These are phyloP conservation scores for Protaetia brevitarsis DNA, from an alignment of 1,140 invertebrate genomes.

Conservation along the genomic window DNA sequence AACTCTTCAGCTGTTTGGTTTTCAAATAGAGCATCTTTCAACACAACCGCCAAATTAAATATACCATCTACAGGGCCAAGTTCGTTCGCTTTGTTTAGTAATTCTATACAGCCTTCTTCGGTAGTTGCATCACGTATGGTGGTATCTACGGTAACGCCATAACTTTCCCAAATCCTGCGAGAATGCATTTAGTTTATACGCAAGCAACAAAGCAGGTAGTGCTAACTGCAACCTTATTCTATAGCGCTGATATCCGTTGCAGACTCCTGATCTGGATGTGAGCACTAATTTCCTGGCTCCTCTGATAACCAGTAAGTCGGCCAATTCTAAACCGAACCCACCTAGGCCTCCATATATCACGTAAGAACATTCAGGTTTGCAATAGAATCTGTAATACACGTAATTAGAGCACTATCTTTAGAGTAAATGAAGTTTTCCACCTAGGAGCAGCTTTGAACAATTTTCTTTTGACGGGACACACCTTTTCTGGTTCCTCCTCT, in stretches of 20 bases:
- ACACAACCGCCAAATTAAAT: constrained; percentile 74
- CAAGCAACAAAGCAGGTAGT: neutral
- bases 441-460: neutral
- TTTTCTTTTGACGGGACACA: neutral
- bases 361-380: constrained; percentile 53
- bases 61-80: constrained; percentile 70
- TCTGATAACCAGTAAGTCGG: constrained; percentile 79
- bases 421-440: too few relatives aligned
- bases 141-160: constrained; percentile 54
- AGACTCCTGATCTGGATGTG: constrained; percentile 73
- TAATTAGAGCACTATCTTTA: neutral
- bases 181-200: neutral
- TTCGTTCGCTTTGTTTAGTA: constrained; percentile 57
- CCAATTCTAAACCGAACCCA: constrained; percentile 88
- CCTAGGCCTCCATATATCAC: constrained; percentile 75
- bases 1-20: constrained; percentile 56
- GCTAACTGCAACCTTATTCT: constrained; percentile 54
- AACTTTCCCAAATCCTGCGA: constrained; percentile 54
- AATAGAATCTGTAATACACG: constrained; percentile 26
- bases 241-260: constrained; percentile 74
- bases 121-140: constrained; percentile 51
- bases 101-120: constrained; percentile 51
- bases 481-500: constrained; percentile 49
- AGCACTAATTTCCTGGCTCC: constrained; percentile 77
- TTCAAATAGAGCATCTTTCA: constrained; percentile 53